Conservation (phyloP, 2,888 invertebrate genomes). For the Eilema depressum region DNA sequence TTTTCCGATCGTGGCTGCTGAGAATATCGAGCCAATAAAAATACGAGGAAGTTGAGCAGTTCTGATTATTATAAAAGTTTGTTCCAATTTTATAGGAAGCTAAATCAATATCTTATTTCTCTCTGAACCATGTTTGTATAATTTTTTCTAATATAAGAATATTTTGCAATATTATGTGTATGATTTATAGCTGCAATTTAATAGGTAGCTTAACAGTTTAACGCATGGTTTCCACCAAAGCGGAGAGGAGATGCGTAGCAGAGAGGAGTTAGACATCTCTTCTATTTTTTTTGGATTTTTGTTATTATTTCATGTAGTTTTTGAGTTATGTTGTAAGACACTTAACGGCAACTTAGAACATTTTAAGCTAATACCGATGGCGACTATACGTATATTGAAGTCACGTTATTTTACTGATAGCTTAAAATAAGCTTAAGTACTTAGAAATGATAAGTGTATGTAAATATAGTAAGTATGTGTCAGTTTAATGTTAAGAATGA, state of each 20-base stretch:
- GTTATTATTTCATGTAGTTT: no score
- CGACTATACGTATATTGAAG: neutral
- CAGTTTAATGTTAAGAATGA: neutral
- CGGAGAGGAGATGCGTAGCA: no score
- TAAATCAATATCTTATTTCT: neutral
- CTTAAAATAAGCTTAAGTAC: neutral
- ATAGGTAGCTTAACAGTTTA: neutral
- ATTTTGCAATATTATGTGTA: no score
- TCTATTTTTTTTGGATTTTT: no score
- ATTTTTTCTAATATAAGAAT: no score
- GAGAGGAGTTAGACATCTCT: no score
- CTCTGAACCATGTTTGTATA: neutral
- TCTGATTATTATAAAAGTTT: neutral
- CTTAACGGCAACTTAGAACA: no score
- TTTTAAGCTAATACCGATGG: no score
- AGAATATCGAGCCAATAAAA: neutral
- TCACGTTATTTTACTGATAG: conserved; percentile 3
- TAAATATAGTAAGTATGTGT: neutral
- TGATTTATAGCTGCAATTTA: neutral
- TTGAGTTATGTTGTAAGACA: no score
- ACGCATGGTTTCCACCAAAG: no score
- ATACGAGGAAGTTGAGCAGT: neutral
- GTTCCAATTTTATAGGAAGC: neutral
- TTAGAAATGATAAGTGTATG: neutral
- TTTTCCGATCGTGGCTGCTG: neutral